Base-by-base conservation (phyloP, 2,113 vertebrate species). In the Psilopogon haemacephalus region DNA sequence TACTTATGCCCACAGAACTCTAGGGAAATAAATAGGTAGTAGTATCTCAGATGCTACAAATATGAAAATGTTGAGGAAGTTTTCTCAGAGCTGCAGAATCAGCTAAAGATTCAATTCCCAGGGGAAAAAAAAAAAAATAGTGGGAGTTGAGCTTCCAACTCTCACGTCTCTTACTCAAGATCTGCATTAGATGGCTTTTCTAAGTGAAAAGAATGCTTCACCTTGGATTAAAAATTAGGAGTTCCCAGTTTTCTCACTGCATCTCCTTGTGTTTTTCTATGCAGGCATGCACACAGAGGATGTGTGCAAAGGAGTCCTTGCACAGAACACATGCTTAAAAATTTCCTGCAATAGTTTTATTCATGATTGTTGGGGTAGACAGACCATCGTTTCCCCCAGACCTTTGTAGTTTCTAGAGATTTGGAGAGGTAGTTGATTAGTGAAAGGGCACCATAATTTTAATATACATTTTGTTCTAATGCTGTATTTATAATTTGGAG, bases 61-160 rank as follows among this genome's bases (percentile, higher is more conserved):
- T 68, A 82, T 5, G 70, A 82, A 91, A 96, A 91, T 20, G 19
- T 48, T 82, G 63, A 87, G 76, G 75, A 91, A 62, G 62, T 90
- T 84, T 88, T 73, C 44, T 78, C 37, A 69, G 8, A 54, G 50
- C 50, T 70, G 24, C 38, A 76, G 54, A 68, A 84, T 79, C 92
- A 93, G 58, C 71, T 85, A 32, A 63, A 72, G 88, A 77, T 72
- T 90, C 83, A 44, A 48, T 64, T 77, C 64, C 80, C 65, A 64
- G 76, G 73, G 46, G 93, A 80, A 89, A 67, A 11, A 6, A 76
- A 52, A 94, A 80, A 89, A 67, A 11, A 6, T 28, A 82, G 88
- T 93, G 85, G 90, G 92, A 94, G 78, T 59, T 85, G 78, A 91
- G 82, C 82, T 93, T 91, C 74, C 82, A 94, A 30, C 48, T 93